Evolutionary conservation across 2,797 vertebrate genomes (phyloP), one percentile per base, ranked within the genome.

Genomic region (Aulostomus chinensis): DNA sequence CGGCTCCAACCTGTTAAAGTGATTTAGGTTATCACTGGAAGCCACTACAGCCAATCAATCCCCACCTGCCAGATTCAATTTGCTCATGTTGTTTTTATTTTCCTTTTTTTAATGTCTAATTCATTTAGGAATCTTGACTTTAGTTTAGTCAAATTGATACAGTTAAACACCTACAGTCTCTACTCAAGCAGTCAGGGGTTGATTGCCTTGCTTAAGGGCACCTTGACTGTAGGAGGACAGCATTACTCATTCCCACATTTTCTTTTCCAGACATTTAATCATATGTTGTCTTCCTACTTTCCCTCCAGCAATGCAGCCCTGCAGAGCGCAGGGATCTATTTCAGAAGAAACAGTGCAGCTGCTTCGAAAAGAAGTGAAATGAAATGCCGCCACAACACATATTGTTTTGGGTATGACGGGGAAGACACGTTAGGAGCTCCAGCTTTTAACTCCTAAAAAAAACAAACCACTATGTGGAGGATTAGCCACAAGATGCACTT

Each of bases 181-280:
- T 37, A 17, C n/a, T 6, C 25, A 33, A 47, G 46, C 38, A 35
- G 65, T 50, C 9, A 7, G 54, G 26, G 34, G 52, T 50, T 70
- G 66, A 76, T 60, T 64, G 49, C 42, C 39, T 79, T 54, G 58
- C 76, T 72, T 49, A 34, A 64, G 65, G 74, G 58, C 54, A 76
- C 65, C 43, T 75, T 70, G 61, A 56, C 67, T 63, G 72, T 41
- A 56, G 67, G 49, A 78, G 47, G 58, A 67, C 55, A 15, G 36
- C 37, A 60, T 68, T 59, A 61, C 18, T 81, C 51, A 62, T 65
- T 61, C 48, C 66, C 29, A 8, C 40, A 63, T 24, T 62, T 55
- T 55, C 40, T 51, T 58, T 56, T 35, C 36, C 45, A 59, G 76
- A 68, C 53, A 41, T 54, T 76, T 68, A 75, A 73, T 84, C 55